A percentile compares a stretch with the other conserved stretches of the same genome.
Conservation (phyloP, 2,113 vertebrate species). For the Epinephelus lanceolatus region DNA sequence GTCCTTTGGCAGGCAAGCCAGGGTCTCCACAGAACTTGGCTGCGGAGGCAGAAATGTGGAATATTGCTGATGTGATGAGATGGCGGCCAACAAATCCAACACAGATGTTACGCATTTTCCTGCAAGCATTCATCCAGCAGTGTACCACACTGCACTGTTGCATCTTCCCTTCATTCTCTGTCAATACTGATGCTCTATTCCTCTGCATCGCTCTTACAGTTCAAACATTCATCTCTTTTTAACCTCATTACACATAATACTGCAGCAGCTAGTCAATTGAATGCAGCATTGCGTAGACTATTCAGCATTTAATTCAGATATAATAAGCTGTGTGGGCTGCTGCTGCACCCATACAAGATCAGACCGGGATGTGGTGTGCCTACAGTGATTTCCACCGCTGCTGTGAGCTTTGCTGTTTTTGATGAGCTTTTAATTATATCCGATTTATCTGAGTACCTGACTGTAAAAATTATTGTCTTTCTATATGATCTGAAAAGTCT, state of each 20-base stretch:
- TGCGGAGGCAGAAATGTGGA: constrained; percentile 64
- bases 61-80: constrained; percentile 23
- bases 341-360: constrained; percentile 39
- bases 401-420: constrained; percentile 27
- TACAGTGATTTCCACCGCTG: constrained; percentile 29
- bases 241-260: constrained; percentile 2
- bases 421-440: constrained; percentile 23
- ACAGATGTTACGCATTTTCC: constrained; percentile 12
- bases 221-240: constrained; percentile 27
- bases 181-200: not conserved
- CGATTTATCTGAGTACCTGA: constrained; percentile 24
- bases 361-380: constrained; percentile 18
- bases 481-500: constrained; percentile 39
- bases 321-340: constrained; percentile 56
- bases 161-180: not conserved
- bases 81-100: constrained; percentile 3
- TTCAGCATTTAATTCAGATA: constrained; percentile 45
- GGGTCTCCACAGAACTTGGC: constrained; percentile 98
- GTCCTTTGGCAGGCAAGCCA: constrained; percentile 90
- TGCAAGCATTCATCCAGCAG: constrained; percentile 8
- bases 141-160: not conserved
- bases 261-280: constrained; percentile 7
- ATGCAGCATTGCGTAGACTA: constrained; percentile 6
- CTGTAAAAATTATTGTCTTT: constrained; percentile 33
- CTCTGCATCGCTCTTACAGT: not conserved